phyloP scores from a whole-genome alignment of 2,888 invertebrate species.

The Tribolium freemani region DNA sequence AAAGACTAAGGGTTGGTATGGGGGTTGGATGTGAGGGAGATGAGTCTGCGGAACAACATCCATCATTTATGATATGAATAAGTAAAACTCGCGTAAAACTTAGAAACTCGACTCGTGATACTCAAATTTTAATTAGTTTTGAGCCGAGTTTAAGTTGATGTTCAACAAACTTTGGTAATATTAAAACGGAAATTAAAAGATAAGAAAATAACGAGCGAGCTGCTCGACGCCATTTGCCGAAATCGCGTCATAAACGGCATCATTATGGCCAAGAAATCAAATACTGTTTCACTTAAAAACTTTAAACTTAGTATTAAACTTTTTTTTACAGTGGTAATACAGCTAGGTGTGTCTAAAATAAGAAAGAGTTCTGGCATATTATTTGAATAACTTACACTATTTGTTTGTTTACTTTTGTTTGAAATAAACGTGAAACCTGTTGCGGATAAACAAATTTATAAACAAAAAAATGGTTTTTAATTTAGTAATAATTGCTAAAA shows the following conservation, averaged over 20 bases:
- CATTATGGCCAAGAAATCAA: background rate
- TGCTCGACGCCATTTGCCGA: slow-evolving; percentile 42
- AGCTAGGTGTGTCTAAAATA: no score
- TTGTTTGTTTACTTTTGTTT: no score
- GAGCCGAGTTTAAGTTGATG: slow-evolving; percentile 57
- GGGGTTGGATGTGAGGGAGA: background rate
- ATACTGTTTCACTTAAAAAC: no score
- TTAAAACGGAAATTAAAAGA: slow-evolving; percentile 69
- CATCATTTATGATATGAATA: slow-evolving; percentile 66
- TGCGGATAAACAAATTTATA: no score
- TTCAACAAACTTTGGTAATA: slow-evolving; percentile 62
- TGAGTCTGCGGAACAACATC: slow-evolving; percentile 56
- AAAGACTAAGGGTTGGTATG: background rate
- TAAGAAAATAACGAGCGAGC: slow-evolving; percentile 64
- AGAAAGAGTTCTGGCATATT: no score
- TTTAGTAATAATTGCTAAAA: no score
- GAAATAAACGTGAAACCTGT: no score
- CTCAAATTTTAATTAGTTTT: slow-evolving; percentile 69
- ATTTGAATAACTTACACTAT: no score
- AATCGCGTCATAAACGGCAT: slow-evolving; percentile 35
- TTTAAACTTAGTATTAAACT: no score
- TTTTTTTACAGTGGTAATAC: no score
- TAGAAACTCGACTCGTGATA: slow-evolving; percentile 60
- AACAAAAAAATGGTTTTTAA: no score
- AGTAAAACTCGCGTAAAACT: slow-evolving; percentile 67